A percentile compares a stretch with the other conserved stretches of the same genome.
phyloP scores from a whole-genome alignment of 2,113 vertebrate genomes.

The Arizona elegans region DNA sequence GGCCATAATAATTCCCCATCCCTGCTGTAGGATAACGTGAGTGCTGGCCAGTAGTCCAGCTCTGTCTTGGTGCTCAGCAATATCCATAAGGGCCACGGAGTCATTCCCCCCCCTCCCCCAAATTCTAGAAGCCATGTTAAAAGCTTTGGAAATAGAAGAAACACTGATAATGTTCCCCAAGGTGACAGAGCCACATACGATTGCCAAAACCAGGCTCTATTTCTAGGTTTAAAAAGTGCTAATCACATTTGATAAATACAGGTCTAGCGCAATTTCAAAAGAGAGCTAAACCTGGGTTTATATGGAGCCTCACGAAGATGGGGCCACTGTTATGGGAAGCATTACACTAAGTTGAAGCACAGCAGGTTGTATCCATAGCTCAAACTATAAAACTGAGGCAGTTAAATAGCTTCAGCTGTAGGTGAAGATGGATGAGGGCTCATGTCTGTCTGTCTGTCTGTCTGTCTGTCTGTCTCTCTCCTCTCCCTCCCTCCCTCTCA shows the following conservation, averaged over 20 bases:
- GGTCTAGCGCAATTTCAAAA: not conserved
- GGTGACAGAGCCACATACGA: not conserved
- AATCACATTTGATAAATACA: not conserved
- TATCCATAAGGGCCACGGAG: not conserved
- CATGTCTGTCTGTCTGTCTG: too few species aligned
- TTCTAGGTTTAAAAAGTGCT: not conserved
- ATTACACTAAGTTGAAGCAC: not conserved
- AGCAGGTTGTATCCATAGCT: not conserved
- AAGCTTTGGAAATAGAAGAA: not conserved
- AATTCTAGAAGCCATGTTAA: not conserved
- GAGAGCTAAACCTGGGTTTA: not conserved
- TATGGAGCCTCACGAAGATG: not conserved
- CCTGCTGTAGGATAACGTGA: not conserved
- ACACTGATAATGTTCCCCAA: not conserved
- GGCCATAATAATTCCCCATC: too few species aligned
- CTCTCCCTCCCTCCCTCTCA: too few species aligned
- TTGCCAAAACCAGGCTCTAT: not conserved
- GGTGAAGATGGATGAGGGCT: not conserved
- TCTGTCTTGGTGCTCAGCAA: not conserved
- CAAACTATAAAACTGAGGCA: not conserved
- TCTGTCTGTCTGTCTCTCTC: too few species aligned
- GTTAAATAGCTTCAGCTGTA: not conserved
- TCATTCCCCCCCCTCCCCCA: not conserved
- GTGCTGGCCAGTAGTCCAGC: not conserved
- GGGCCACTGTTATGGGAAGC: not conserved